These are phyloP conservation scores for Drosophila aldrichi DNA, from an alignment of 2,888 invertebrate species.

Conservation along the genomic window DNA sequence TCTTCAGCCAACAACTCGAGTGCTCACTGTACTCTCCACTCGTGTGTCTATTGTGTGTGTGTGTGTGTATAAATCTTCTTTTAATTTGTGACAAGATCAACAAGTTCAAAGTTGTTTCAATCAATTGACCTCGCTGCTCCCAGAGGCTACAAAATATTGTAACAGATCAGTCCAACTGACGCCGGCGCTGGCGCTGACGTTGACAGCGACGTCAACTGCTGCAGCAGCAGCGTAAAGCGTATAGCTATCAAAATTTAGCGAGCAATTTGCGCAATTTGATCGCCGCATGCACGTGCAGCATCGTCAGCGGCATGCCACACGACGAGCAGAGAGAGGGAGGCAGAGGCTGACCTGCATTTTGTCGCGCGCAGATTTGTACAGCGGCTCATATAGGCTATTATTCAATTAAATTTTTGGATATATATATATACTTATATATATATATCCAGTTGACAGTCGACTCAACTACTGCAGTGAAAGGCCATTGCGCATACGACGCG, in stretches of 20 bases:
- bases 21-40: constrained; percentile 48
- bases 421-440: neutral
- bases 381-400: constrained; percentile 62
- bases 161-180: constrained; percentile 72
- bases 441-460: constrained; percentile 15
- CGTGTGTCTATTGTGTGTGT: constrained; percentile 32
- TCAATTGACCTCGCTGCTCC: constrained; percentile 85
- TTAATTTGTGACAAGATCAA: constrained; percentile 86
- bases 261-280: constrained; percentile 54
- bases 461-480: constrained; percentile 68
- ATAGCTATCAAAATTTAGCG: constrained; percentile 37
- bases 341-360: constrained; percentile 74
- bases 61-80: constrained; percentile 83
- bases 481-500: constrained; percentile 75
- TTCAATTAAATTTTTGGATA: constrained; percentile 71
- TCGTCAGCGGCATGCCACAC: constrained; percentile 23
- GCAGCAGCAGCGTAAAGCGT: constrained; percentile 8
- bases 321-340: neutral
- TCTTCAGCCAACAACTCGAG: neutral
- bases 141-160: constrained; percentile 81
- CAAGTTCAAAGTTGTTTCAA: constrained; percentile 86
- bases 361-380: constrained; percentile 64
- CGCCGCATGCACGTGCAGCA: constrained; percentile 54
- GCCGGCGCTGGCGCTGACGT: constrained; percentile 41
- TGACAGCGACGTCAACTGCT: constrained; percentile 13